Evolutionary conservation across 2,888 invertebrate genomes (phyloP), one percentile per base, ranked within the genome.

Genomic region (Gandaritis pyraliata): DNA sequence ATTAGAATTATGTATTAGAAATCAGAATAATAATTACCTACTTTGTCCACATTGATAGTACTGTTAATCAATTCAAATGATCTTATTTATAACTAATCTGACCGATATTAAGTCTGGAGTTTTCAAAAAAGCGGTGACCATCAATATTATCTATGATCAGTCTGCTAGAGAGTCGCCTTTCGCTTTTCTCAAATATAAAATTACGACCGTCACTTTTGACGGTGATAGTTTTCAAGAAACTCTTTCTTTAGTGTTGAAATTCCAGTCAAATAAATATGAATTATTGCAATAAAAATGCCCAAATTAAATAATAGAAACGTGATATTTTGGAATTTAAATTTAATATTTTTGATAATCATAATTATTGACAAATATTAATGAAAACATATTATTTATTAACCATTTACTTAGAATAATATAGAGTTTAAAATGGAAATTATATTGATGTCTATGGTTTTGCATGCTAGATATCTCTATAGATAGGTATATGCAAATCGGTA

Each of bases 281-380:
- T 68, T 68, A 69, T 62, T 54, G n/a, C 38, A 51, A 59, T 55
- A 57, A 64, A 63, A 57, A 65, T 50, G 30, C 30, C 41, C 56
- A 36, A 41, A 43, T 60, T 47, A 58, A 47, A 59, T 30, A 13
- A 46, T 49, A 48, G 53, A 36, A 70, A 53, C 48, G 49, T 55
- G 61, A 41, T 54, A 53, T 43, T 61, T 47, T 43, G 16, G 15
- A 58, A 66, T 70, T 65, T 55, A 51, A 62, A 62, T 66, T 50
- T 46, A 23, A 61, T 45, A 49, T 61, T 48, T 50, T 57, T 64
- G 56, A 64, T 56, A 67, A 48, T 64, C 60, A 33, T 33, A 29
- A 29, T 38, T 61, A 64, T 64, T 55, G 69, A 61, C 65, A 62
- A 59, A 61, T 65, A 55, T 58, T 55, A 64, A 65, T 57, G 57